Base-by-base conservation (phyloP, 2,113 vertebrate species). In the Sinocyclocheilus maitianheensis region DNA sequence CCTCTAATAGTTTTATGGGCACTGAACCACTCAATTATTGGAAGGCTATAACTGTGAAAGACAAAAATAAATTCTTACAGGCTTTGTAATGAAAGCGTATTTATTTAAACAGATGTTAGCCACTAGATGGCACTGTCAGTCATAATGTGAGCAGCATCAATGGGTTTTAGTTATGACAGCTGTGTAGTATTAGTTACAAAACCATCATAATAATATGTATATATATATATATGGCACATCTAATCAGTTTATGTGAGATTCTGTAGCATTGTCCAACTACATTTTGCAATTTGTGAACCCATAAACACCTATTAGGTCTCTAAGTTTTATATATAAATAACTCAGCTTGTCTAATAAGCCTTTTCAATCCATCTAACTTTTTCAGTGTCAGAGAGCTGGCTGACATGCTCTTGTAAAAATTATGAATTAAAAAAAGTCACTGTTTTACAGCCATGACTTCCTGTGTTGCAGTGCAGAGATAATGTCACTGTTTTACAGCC, bases 111-210 rank as follows among this genome's bases (percentile, higher is more conserved):
- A 48, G 6, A 69, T 24, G 51, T 26, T 46, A 48, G 43, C 92
- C 91, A 93, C 93, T 90, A 91, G 94, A 93, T 94, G 93, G 92
- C 37, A 72, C 46, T 82, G 65, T 76, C 14, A 77, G 14, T 30
- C 76, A 18, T 53, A 37, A 37, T 2, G 81, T 83, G 26, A 51
- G n/a, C 16, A 24, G 48, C 48, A 13, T 51, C 11, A 13, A 0
- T 13, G 43, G 48, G 43, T 13, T 51, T 9, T 2, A 46, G 9
- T 9, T 8, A 10, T 62, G 74, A 10, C 30, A 60, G 30, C 24
- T 37, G 53, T 7, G 77, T 37, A 78, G 22, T 16, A 34, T n/a
- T 11, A 58, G 10, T 13, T 12, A 60, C 10, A 7, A 6, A 22
- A 20, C 4, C 18, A n/a, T 78, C 18, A 12, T 78, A 5, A 43